A percentile compares a stretch with the other conserved stretches of the same genome.
Conservation (phyloP, 1,140 invertebrate genomes). For the Lasioglossum albipes region DNA sequence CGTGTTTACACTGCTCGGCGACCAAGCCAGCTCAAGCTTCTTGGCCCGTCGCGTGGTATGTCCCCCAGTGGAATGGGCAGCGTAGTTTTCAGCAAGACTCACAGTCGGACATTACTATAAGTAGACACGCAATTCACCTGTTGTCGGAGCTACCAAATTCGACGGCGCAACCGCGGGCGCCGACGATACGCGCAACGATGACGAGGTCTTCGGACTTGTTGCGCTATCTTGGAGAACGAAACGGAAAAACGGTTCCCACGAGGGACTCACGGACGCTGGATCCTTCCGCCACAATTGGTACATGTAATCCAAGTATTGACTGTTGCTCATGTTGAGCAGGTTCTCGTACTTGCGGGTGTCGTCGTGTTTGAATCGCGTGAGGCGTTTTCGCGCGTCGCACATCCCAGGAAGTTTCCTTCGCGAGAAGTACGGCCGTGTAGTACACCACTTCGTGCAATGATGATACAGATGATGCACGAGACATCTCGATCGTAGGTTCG, state of each 20-base stretch:
- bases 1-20: too few relatives aligned
- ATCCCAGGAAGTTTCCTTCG: too few relatives aligned
- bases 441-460: background rate
- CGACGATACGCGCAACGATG: background rate
- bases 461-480: background rate
- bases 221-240: conserved; percentile 55
- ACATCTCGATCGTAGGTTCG: background rate
- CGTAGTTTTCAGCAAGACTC: too few relatives aligned
- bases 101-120: too few relatives aligned
- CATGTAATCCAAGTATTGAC: conserved; percentile 67
- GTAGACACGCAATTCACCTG: background rate
- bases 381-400: background rate
- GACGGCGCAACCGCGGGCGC: background rate
- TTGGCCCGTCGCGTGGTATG: too few relatives aligned
- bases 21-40: too few relatives aligned
- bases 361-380: conserved; percentile 31
- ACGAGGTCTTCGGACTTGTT: too few relatives aligned
- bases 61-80: too few relatives aligned
- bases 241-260: conserved; percentile 78
- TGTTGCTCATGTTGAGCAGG: conserved; percentile 58
- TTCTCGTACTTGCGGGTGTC: conserved; percentile 19
- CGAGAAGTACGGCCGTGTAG: background rate
- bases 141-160: background rate
- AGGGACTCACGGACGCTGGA: conserved; percentile 61
- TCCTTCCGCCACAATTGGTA: conserved; percentile 64